Evolutionary conservation across 1,140 invertebrate genomes (phyloP).

Genomic region (Periplaneta americana): DNA sequence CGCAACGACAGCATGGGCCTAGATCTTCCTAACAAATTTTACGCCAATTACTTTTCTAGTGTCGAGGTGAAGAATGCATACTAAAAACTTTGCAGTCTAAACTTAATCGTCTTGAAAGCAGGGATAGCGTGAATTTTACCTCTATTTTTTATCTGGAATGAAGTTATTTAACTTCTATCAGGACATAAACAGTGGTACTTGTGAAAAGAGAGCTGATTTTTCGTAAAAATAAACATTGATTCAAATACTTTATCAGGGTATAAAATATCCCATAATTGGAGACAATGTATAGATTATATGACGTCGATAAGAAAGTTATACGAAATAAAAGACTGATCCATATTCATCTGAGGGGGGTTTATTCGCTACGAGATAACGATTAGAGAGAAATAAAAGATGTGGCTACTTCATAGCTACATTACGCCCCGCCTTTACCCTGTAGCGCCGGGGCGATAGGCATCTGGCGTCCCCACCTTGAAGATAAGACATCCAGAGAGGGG

Average conservation of each 20-base stretch:
- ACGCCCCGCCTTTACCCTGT: neutral
- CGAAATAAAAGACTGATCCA: neutral
- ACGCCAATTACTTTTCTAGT: too few species aligned
- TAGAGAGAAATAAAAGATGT: neutral
- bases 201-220: too few species aligned
- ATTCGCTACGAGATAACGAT: neutral
- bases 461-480: neutral
- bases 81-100: too few species aligned
- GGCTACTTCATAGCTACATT: neutral
- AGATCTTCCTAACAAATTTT: too few species aligned
- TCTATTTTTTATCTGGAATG: too few species aligned
- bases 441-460: neutral
- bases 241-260: neutral
- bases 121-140: too few species aligned
- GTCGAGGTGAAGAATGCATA: too few species aligned
- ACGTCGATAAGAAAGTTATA: neutral
- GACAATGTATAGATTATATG: neutral
- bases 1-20: too few species aligned
- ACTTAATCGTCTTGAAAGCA: too few species aligned
- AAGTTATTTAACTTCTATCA: too few species aligned
- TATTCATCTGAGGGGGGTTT: neutral
- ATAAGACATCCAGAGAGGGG: neutral
- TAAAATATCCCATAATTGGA: neutral
- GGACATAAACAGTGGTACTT: too few species aligned
- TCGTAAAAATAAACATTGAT: neutral